Base-by-base conservation (phyloP, 2,113 vertebrate species). In the Thermophis baileyi region DNA sequence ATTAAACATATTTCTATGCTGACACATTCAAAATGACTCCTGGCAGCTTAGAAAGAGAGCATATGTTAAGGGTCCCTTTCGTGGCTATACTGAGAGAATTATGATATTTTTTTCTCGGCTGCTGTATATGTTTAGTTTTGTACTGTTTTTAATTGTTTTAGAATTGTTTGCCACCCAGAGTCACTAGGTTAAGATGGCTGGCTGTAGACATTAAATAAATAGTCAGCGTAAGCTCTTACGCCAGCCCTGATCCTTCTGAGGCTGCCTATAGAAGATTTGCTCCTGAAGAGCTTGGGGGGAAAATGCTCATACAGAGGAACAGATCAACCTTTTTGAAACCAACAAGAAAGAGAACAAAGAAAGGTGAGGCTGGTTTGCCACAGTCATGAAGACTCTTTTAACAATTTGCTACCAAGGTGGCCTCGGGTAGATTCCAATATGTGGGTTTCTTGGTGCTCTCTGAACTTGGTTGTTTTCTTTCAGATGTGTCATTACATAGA, bases 291-390 rank as follows among this genome's bases (percentile, higher is more conserved):
- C 63, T 6, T 6, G 30, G 30, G 12, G 63, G 3, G 0, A 6
- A 16, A 16, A 14, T 18, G 4, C 2, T 35, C 5, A 5, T 6
- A 16, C 1, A 16, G 30, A 35, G 1, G 30, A 16, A 2, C 4
- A 69, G 11, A n/a, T 4, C 11, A n/a, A 18, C 30, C 4, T n/a
- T 69, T 16, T 35, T 18, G 63, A n/a, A 69, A 69, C 30, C 63
- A 69, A n/a, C 63, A 69, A 69, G 30, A 6, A 69, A 69, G 12
- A n/a, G 12, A 35, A 16, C 14, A 60, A 27, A 10, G 8, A 69
- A 35, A 69, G n/a, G 30, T 35, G 30, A 35, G 14, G 3, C 12
- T 69, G 63, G 5, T 18, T 69, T 69, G 63, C 63, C 11, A 16
- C 30, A 69, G 60, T 30, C 27, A 5, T 69, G 60, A 69, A 69